Evolutionary conservation across 2,797 vertebrate genomes (phyloP).

Genomic region (Gymnocypris eckloni): DNA sequence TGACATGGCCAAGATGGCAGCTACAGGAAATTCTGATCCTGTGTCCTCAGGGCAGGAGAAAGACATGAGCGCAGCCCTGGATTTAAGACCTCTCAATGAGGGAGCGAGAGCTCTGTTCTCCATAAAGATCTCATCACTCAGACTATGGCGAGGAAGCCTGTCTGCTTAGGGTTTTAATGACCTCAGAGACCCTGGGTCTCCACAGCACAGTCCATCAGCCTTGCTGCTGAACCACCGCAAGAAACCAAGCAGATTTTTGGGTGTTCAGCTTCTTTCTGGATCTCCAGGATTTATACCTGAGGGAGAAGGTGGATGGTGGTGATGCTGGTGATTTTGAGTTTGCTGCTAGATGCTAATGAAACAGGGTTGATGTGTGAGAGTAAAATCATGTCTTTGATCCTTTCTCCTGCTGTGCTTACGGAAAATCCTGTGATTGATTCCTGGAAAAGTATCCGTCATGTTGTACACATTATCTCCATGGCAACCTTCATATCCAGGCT

Average conservation of each 20-base stretch:
- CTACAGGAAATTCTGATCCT: slow-evolving; percentile 8
- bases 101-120: background rate
- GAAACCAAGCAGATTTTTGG: background rate
- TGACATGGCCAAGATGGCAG: background rate
- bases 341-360: slow-evolving; percentile 8
- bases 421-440: slow-evolving; percentile 13
- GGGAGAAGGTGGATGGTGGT: background rate
- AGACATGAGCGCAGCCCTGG: background rate
- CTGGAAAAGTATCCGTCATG: background rate
- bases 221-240: background rate
- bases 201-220: background rate
- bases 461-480: slow-evolving; percentile 25
- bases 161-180: slow-evolving; percentile 31
- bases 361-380: background rate
- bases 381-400: slow-evolving; percentile 5
- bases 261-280: background rate
- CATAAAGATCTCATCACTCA: slow-evolving; percentile 18
- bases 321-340: background rate
- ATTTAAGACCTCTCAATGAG: background rate
- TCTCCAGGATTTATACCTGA: slow-evolving; percentile 4
- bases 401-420: background rate
- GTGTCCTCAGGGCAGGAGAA: background rate
- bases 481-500: slow-evolving; percentile 12
- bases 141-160: background rate
- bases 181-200: slow-evolving; percentile 5